Evolutionary conservation across 2,888 invertebrate species (phyloP), one percentile per base, ranked within the genome.

Genomic region (Emmelina monodactyla): DNA sequence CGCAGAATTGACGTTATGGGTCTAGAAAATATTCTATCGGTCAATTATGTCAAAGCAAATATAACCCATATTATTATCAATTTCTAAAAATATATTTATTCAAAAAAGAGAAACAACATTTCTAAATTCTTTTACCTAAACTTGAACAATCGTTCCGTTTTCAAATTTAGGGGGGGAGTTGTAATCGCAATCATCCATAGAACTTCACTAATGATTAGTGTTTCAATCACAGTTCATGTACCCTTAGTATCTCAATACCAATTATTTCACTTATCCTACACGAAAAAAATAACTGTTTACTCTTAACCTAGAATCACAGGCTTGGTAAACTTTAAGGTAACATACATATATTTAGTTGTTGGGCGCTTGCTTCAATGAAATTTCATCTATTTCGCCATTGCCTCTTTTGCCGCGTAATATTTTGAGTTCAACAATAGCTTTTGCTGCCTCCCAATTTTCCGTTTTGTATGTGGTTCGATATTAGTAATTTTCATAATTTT

Each of bases 1-100:
- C 33, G 14, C 33, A 33, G 28, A 33, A 33, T 25, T 33, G 14
- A 33, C 33, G 33, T 22, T 33, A 34, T 15, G 28, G 10, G 28
- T 16, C 34, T 34, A 29, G 34, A 28, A 34, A 15, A 34, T 10
- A 33, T 22, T 33, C 22, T 22, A 33, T 22, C 14, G 33, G 14
- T 7, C 33, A 33, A 33, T 33, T 33, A 22, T 22, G 33, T 33
- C 33, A 33, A 22, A 33, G 22, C 33, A 33, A 33, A 22, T 22
- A 33, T 22, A 33, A 12, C 33, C 22, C 33, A 15, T 22, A 33
- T 22, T 22, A 12, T 22, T 31, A 22, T 14, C 25, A 7, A 19
- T 32, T 22, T 22, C 22, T 16, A 32, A 33, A 33, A 14, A n/a
- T 14, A 22, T 33, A 33, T 33, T 33, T 22, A 33, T 22, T 22